phyloP scores from a whole-genome alignment of 2,888 invertebrate genomes.

The Alloscopus bannaensis region DNA sequence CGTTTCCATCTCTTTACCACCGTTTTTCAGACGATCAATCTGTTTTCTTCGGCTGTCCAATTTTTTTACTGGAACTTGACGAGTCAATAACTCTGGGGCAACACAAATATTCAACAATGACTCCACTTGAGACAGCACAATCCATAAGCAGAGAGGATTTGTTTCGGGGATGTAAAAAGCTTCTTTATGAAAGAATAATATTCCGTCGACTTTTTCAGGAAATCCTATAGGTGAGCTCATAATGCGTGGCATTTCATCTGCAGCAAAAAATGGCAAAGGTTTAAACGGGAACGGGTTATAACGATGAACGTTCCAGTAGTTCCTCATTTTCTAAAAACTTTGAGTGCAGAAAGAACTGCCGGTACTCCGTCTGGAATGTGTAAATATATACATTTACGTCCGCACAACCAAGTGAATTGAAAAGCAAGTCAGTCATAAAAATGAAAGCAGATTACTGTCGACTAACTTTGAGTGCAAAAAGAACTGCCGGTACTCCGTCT shows the following conservation, averaged over 20 bases:
- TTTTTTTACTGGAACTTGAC: slow-evolving; percentile 41
- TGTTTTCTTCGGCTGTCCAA: slow-evolving; percentile 23
- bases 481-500: slow-evolving; percentile 90
- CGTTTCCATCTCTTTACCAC: slow-evolving; percentile 28
- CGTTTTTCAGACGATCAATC: slow-evolving; percentile 3
- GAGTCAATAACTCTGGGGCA: slow-evolving; percentile 62
- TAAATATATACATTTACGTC: no score
- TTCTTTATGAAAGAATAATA: slow-evolving; percentile 92
- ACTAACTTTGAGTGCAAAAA: slow-evolving; percentile 86
- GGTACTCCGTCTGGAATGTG: slow-evolving; percentile 84
- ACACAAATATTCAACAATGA: slow-evolving; percentile 50
- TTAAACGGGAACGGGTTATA: slow-evolving; percentile 74
- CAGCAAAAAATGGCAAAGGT: slow-evolving; percentile 74
- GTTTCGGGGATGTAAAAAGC: slow-evolving; percentile 84
- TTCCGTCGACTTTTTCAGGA: slow-evolving; percentile 83
- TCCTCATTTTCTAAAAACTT: slow-evolving; percentile 83
- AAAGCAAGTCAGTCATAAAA: no score
- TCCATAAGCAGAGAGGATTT: slow-evolving; percentile 70
- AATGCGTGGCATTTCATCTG: slow-evolving; percentile 73
- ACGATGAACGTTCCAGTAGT: slow-evolving; percentile 74
- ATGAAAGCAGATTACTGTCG: no score
- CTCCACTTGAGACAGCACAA: slow-evolving; percentile 62
- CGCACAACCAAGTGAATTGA: no score
- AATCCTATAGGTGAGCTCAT: slow-evolving; percentile 48
- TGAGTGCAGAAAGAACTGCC: slow-evolving; percentile 88